Evolutionary conservation across 1,140 invertebrate species (phyloP), one percentile per base, ranked within the genome.

Genomic region (Drosophila rufa): DNA sequence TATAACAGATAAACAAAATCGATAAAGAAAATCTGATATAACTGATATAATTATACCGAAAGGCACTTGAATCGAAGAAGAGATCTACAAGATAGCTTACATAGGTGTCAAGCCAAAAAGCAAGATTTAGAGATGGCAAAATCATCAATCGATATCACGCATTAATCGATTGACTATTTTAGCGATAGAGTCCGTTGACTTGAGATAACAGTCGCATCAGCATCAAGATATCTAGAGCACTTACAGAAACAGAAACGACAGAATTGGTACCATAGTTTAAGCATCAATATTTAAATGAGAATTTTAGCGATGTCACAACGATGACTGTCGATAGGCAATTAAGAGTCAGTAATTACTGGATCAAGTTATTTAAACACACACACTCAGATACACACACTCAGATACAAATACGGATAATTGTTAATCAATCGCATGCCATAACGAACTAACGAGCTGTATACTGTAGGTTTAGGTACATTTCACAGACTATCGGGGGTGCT

Each of bases 381-480:
- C 33, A 33, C 30, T 30, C 30, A 30, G 36, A 14, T n/a, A 19
- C 5, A 53, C 27, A 36, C 19, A 25, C 22, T 9, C 22, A 27
- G 17, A 19, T 59, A 60, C 56, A 25, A 9, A 58, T 25, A 43
- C 42, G 17, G 43, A 30, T 19, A 40, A 30, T 59, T n/a, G 33
- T 59, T 38, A 55, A 48, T 50, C 46, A 45, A 65, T 15, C 8
- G 47, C 47, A 56, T 17, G 40, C 60, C 48, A 69, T 57, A 46
- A 42, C 19, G 2, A 69, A 22, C 57, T 40, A 57, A 38, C n/a
- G 22, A 70, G 56, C 68, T 75, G 58, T 58, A 70, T 55, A 79
- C 59, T 60, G 47, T 59, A 78, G 66, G 50, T 65, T 77, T 60
- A 79, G 40, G 61, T 30, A 27, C 48, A 50, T 60, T 60, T 65